phyloP scores from a whole-genome alignment of 2,113 vertebrate species.

The Macroglossus sobrinus region DNA sequence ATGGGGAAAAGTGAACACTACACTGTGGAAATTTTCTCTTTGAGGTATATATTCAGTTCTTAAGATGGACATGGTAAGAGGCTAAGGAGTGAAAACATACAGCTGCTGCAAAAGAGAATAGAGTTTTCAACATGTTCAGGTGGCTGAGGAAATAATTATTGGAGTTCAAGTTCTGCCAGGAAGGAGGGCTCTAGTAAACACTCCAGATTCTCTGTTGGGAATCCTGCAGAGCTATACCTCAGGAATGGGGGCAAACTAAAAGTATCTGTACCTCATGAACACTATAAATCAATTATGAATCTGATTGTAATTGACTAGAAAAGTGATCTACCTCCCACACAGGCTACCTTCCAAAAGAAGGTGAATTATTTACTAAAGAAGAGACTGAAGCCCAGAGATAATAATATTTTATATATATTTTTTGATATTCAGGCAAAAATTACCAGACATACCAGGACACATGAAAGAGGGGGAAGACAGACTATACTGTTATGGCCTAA shows the following conservation, averaged over 20 bases:
- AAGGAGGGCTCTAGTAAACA: background rate
- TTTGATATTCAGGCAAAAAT: background rate
- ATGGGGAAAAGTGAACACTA: background rate
- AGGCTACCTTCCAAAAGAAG: background rate
- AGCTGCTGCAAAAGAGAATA: background rate
- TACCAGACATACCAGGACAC: background rate
- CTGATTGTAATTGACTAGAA: background rate
- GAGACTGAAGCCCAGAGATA: background rate
- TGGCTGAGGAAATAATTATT: background rate
- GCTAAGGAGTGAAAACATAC: background rate
- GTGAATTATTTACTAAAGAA: background rate
- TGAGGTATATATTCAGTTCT: background rate
- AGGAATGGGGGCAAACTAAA: background rate
- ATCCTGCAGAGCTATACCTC: background rate
- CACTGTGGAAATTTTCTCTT: background rate
- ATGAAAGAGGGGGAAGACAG: rapidly evolving
- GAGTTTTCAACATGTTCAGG: background rate
- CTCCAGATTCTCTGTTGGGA: background rate
- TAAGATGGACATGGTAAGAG: background rate
- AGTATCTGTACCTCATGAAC: background rate
- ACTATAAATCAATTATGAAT: background rate
- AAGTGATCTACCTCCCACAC: background rate
- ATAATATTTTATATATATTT: background rate
- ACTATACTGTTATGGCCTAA: background rate
- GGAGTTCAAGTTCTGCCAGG: background rate